Percentiles rank a stretch among this genome's conserved stretches.
Evolutionary conservation across 2,797 vertebrate species (phyloP).

Genomic region (Dendrocincla tyrannina): DNA sequence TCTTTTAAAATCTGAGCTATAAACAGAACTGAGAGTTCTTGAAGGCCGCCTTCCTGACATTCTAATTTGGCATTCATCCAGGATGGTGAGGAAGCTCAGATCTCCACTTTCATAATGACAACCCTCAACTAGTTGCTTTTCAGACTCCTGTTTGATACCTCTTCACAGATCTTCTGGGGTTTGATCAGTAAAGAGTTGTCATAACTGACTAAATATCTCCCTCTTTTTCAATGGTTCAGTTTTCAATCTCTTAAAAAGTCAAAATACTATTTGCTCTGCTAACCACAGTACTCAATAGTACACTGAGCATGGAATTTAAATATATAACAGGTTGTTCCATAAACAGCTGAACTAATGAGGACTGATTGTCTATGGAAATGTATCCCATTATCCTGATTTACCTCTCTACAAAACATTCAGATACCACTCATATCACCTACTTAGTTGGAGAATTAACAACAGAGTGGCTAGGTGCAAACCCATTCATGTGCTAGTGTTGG

Average conservation of each 20-base stretch:
- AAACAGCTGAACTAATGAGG: constrained; percentile 60
- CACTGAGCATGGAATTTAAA: constrained; percentile 39
- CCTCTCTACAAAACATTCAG: not conserved
- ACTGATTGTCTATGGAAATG: constrained; percentile 61
- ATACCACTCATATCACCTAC: constrained; percentile 7
- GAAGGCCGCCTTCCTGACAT: not conserved
- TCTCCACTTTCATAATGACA: not conserved
- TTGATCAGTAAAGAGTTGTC: constrained; percentile 22
- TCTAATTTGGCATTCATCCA: not conserved
- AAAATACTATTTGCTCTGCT: constrained; percentile 46
- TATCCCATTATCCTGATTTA: constrained; percentile 48
- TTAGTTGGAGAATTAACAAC: constrained; percentile 17
- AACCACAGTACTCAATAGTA: constrained; percentile 4
- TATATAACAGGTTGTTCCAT: constrained; percentile 56
- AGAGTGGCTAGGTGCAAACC: not conserved
- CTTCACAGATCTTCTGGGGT: not conserved
- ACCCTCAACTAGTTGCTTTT: not conserved
- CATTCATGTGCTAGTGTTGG: constrained; percentile 15
- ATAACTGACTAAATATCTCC: constrained; percentile 32
- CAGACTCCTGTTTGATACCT: constrained; percentile 10
- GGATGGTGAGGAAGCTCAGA: not conserved
- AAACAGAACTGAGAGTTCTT: not conserved
- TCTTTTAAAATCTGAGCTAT: not conserved
- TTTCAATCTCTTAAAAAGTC: constrained; percentile 26
- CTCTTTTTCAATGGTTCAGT: not conserved